phyloP scores from a whole-genome alignment of 2,888 invertebrate genomes.

The Cosmorhoe ocellata region DNA sequence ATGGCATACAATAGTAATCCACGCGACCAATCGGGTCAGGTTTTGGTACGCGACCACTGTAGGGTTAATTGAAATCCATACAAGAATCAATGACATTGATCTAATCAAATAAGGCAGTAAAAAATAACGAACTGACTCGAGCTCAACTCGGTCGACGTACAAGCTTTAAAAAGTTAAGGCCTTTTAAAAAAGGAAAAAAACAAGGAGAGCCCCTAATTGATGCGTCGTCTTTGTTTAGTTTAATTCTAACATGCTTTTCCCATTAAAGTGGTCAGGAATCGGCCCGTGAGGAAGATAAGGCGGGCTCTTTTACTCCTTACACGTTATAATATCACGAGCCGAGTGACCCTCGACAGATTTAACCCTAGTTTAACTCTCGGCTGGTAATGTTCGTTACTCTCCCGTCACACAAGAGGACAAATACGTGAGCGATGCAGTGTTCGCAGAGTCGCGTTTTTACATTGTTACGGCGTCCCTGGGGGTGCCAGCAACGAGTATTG shows the following conservation, averaged over 20 bases:
- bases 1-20: no score
- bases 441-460: slow-evolving; percentile 70
- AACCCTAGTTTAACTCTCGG: slow-evolving; percentile 71
- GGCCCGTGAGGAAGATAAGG: slow-evolving; percentile 75
- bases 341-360: slow-evolving; percentile 56
- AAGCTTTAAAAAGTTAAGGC: slow-evolving; percentile 76
- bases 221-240: slow-evolving; percentile 83
- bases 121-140: slow-evolving; percentile 70
- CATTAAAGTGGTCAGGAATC: slow-evolving; percentile 82
- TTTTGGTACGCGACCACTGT: no score
- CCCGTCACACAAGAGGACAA: slow-evolving; percentile 59
- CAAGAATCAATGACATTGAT: slow-evolving; percentile 78
- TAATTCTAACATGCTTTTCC: slow-evolving; percentile 83
- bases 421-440: slow-evolving; percentile 68
- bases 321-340: slow-evolving; percentile 78
- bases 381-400: slow-evolving; percentile 48
- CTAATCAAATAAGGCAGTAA: slow-evolving; percentile 76
- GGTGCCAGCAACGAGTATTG: slow-evolving; percentile 65
- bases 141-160: slow-evolving; percentile 71
- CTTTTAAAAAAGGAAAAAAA: slow-evolving; percentile 68
- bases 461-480: slow-evolving; percentile 72
- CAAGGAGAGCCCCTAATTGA: slow-evolving; percentile 77
- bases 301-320: slow-evolving; percentile 79
- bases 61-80: slow-evolving; percentile 77
- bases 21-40: no score